Conservation (phyloP, 2,113 vertebrate genomes). For the Limnothrissa miodon region DNA sequence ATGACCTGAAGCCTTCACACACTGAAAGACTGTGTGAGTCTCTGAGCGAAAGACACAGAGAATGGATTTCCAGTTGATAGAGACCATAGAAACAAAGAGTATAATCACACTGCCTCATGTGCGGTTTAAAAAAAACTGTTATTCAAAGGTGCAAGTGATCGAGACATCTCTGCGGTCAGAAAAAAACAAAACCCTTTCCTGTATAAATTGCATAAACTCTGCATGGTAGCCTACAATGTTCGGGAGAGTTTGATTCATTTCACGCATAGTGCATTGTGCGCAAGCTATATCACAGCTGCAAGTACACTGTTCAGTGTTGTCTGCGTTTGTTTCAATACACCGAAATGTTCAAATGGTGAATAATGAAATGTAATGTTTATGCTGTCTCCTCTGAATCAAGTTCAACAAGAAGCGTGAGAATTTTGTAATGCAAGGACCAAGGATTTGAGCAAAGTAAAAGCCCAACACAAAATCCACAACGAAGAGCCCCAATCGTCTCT, state of each 20-base stretch:
- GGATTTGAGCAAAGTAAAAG: background rate
- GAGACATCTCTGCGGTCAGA: background rate
- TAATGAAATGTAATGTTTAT: background rate
- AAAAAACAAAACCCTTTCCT: too few species aligned
- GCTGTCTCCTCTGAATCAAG: background rate
- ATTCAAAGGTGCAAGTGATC: too few species aligned
- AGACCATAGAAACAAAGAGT: background rate
- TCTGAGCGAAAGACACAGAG: background rate
- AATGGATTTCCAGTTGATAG: background rate
- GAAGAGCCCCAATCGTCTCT: background rate
- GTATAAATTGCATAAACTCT: background rate
- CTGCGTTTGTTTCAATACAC: too few species aligned
- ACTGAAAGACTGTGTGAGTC: background rate
- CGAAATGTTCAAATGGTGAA: too few species aligned
- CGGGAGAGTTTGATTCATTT: too few species aligned
- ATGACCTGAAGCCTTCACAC: background rate
- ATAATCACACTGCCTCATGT: background rate
- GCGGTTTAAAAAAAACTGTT: too few species aligned
- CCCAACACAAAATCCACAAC: background rate
- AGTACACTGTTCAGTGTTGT: too few species aligned
- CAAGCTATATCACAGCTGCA: too few species aligned
- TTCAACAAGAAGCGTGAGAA: background rate
- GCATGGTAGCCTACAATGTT: background rate
- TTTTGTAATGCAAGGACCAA: background rate
- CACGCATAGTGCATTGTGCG: too few species aligned